Evolutionary conservation across 2,888 invertebrate species (phyloP), one percentile per base, ranked within the genome.

Genomic region (Erebia ligea): DNA sequence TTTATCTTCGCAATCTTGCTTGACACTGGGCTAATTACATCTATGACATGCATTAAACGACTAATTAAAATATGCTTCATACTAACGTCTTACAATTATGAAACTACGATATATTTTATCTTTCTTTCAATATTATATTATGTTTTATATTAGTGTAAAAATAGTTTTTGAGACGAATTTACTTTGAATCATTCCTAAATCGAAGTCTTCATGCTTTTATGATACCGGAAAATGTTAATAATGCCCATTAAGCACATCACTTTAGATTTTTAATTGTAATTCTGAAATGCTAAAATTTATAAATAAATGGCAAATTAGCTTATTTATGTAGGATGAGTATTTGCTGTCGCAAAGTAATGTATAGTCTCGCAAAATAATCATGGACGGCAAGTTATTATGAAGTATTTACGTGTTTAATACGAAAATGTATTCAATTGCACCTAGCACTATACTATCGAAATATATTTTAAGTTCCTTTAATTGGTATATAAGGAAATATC

Each of bases 41-140:
- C 90, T 91, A 92, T 85, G 84, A 88, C 90, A 91, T 90, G 90
- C 89, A 92, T 88, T 91, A 90, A 90, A 89, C 82, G 79, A 84
- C 89, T 91, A 90, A 87, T 90, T 92, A 90, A 90, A 91, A 90
- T 91, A 91, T 87, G 84, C 82, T 88, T 82, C 88, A 78, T 85
- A 86, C 90, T 90, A 91, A 90, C 84, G 82, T 82, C 80, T 86
- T 90, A 91, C 82, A 85, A 84, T 89, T 90, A 91, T 79, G 79
- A 89, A 90, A 89, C 92, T 92, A 90, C 87, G 84, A 90, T 91
- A 92, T 89, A 90, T 82, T 86, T 85, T 82, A 84, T 83, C 82
- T 86, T 87, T 86, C 84, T 82, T 81, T 81, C 83, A 85, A 89
- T 89, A 89, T 81, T 86, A 84, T 86, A 85, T 62, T 86, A 85